These are phyloP conservation scores for Lordiphosa collinella DNA, from an alignment of 1,140 invertebrate genomes.

Conservation along the genomic window DNA sequence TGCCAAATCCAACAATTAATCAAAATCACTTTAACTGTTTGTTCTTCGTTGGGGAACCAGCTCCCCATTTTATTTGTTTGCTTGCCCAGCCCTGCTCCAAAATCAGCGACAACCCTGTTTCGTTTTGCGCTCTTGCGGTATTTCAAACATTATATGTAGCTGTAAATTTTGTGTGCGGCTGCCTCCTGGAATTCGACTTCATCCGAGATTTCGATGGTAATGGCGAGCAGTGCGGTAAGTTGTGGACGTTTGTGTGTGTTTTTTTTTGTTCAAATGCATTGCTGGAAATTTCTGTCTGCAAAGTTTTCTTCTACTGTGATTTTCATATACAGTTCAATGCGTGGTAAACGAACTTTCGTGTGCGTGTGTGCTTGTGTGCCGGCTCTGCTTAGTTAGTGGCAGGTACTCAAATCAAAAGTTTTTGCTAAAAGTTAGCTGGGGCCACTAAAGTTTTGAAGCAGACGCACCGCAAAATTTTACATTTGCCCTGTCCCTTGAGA, in stretches of 20 bases:
- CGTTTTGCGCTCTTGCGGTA: too few relatives aligned
- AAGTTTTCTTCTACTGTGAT: conserved; percentile 32
- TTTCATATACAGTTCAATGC: conserved; percentile 25
- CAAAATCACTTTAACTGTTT: too few relatives aligned
- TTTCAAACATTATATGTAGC: too few relatives aligned
- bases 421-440: conserved; percentile 69
- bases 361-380: conserved; percentile 20
- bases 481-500: conserved; percentile 18
- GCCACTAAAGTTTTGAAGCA: conserved; percentile 62
- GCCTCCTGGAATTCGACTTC: conserved; percentile 13
- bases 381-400: conserved; percentile 70
- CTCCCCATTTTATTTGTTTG: too few relatives aligned
- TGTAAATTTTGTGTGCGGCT: background rate
- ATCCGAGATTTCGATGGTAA: conserved; percentile 8
- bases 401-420: conserved; percentile 74
- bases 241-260: conserved; percentile 5
- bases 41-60: too few relatives aligned
- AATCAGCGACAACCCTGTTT: too few relatives aligned
- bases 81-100: too few relatives aligned
- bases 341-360: conserved; percentile 11
- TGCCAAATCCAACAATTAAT: too few relatives aligned
- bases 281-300: conserved; percentile 44
- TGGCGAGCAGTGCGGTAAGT: conserved; percentile 40
- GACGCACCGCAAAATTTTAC: conserved; percentile 43
- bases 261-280: conserved; percentile 32